Conservation (phyloP, 2,888 invertebrate species). For the Scaeva pyrastri region DNA sequence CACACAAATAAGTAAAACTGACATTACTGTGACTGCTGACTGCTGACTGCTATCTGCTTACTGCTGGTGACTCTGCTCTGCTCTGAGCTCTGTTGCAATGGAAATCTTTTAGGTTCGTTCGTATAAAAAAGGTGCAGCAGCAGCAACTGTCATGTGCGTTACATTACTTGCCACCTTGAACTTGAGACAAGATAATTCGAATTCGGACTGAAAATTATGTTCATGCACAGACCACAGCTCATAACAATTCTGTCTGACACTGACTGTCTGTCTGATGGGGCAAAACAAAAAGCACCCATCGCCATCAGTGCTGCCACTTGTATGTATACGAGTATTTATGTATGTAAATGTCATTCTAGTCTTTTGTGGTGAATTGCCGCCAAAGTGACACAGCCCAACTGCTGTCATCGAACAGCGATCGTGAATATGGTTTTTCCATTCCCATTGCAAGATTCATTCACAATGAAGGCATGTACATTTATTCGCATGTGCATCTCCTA, state of each 20-base stretch:
- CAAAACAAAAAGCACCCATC: not conserved
- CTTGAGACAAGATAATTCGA: constrained; percentile 63
- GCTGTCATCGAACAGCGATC: constrained; percentile 42
- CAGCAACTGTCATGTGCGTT: constrained; percentile 45
- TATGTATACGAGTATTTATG: no score
- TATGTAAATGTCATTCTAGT: constrained; percentile 26
- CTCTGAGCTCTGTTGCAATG: not conserved
- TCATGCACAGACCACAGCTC: constrained; percentile 4
- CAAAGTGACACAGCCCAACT: not conserved
- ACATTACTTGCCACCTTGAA: constrained; percentile 65
- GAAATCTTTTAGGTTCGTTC: constrained; percentile 18
- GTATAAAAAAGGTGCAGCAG: constrained; percentile 54
- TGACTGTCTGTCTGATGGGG: constrained; percentile 22
- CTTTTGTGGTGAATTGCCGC: constrained; percentile 38
- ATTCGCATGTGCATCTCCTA: constrained; percentile 32
- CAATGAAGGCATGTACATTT: not conserved
- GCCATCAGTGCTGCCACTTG: constrained; percentile 44
- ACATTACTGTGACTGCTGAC: not conserved
- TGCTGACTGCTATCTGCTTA: no score
- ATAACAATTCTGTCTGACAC: constrained; percentile 17
- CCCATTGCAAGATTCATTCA: constrained; percentile 16
- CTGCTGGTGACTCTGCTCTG: not conserved
- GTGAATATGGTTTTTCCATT: constrained; percentile 51
- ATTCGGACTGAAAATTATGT: constrained; percentile 34
- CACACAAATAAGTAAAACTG: constrained; percentile 39